These are phyloP conservation scores for Xiphophorus couchianus DNA, from an alignment of 2,113 vertebrate species.

Conservation along the genomic window DNA sequence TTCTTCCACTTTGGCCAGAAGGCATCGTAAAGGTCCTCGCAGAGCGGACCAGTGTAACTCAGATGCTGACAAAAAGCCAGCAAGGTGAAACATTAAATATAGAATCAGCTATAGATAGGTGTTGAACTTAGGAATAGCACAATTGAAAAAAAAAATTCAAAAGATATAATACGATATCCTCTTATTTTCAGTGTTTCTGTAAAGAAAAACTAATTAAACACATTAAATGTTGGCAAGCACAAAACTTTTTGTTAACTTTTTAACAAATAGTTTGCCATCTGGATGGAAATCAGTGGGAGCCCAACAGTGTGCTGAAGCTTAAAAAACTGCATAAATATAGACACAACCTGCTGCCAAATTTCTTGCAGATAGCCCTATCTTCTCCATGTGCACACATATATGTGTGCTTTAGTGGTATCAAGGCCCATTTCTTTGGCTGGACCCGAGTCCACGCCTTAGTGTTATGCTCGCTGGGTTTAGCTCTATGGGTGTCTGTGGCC, in stretches of 20 bases:
- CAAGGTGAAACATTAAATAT: constrained; percentile 70
- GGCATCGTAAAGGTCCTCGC: constrained; percentile 81
- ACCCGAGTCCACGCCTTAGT: constrained; percentile 63
- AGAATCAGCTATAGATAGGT: constrained; percentile 33
- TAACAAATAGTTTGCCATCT: constrained; percentile 80
- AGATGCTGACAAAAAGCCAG: constrained; percentile 57
- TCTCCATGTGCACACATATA: constrained; percentile 33
- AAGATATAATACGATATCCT: background rate
- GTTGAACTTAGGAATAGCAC: constrained; percentile 11
- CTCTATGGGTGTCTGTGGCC: constrained; percentile 81
- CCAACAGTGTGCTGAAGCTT: constrained; percentile 75
- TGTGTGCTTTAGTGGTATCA: constrained; percentile 73
- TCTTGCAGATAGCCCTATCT: constrained; percentile 62
- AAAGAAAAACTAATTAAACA: constrained; percentile 59
- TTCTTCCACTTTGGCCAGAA: constrained; percentile 80
- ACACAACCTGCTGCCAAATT: constrained; percentile 71
- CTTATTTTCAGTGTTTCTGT: constrained; percentile 39
- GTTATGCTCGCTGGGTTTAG: constrained; percentile 80
- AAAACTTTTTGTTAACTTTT: constrained; percentile 76
- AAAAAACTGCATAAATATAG: constrained; percentile 77
- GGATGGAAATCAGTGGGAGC: constrained; percentile 76
- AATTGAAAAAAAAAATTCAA: background rate
- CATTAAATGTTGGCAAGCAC: constrained; percentile 65
- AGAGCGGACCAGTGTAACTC: constrained; percentile 59
- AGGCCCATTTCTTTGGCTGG: constrained; percentile 75